Evolutionary conservation across 2,797 vertebrate genomes (phyloP).

Genomic region (Diceros bicornis): DNA sequence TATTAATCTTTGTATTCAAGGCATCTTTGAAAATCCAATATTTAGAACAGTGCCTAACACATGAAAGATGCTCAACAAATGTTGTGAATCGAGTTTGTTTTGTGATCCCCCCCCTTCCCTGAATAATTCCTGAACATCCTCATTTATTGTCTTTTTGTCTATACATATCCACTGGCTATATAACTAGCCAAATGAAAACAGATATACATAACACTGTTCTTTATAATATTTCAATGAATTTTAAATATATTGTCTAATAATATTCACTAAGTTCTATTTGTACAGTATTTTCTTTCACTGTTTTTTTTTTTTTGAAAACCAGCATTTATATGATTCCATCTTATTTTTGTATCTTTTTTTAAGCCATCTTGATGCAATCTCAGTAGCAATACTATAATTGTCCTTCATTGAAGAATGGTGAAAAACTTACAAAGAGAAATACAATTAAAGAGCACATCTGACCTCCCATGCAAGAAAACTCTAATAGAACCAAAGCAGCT

Average conservation of each 20-base stretch:
- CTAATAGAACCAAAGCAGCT: not conserved
- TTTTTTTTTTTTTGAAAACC: not conserved
- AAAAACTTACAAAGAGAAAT: constrained; percentile 46
- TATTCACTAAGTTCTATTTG: constrained; percentile 13
- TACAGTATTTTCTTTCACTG: constrained; percentile 7
- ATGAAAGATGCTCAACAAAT: not conserved
- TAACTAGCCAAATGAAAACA: constrained; percentile 35
- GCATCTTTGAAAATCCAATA: constrained; percentile 48
- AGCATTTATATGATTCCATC: not conserved
- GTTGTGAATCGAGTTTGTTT: not conserved
- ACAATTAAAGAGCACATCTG: constrained; percentile 44
- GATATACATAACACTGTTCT: not conserved
- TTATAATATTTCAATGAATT: constrained; percentile 36
- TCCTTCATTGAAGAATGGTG: constrained; percentile 19
- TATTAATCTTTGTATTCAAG: not conserved
- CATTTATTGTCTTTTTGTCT: constrained; percentile 16
- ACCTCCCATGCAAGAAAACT: constrained; percentile 46
- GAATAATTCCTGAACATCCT: constrained; percentile 47
- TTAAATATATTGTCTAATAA: constrained; percentile 49
- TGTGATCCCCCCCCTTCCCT: not conserved
- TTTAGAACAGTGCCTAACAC: not conserved
- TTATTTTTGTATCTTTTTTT: constrained; percentile 44
- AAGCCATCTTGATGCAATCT: not conserved
- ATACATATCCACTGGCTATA: not conserved
- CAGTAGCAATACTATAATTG: not conserved